Conservation (phyloP, 2,113 vertebrate species). For the Glaucidium brasilianum region DNA sequence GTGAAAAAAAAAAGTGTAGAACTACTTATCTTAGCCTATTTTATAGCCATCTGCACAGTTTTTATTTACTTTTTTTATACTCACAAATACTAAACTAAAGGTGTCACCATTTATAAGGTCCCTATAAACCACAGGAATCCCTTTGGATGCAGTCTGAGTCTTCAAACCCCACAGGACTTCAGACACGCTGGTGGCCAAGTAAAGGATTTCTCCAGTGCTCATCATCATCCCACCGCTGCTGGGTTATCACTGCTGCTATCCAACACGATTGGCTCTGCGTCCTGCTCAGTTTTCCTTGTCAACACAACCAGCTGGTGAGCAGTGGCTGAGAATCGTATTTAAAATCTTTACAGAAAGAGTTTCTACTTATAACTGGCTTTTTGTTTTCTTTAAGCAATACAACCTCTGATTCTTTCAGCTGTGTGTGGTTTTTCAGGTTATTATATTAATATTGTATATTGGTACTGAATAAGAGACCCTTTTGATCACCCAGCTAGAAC, state of each 20-base stretch:
- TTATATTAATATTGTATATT: neutral
- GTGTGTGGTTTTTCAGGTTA: neutral
- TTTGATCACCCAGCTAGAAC: neutral
- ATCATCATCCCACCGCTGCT: neutral
- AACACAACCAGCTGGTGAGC: neutral
- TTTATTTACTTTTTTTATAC: conserved; percentile 43
- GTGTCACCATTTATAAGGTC: neutral
- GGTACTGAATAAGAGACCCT: neutral
- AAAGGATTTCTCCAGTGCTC: neutral
- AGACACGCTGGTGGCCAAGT: neutral
- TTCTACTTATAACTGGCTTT: conserved; percentile 38
- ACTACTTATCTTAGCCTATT: neutral
- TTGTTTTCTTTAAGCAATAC: conserved; percentile 56
- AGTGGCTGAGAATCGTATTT: neutral
- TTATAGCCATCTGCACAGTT: conserved; percentile 38
- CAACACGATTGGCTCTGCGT: neutral
- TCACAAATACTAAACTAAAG: conserved; percentile 13
- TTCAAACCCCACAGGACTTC: conserved; percentile 17
- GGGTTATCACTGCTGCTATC: neutral
- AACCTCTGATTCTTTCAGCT: neutral
- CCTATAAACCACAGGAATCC: conserved; percentile 36
- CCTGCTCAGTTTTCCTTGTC: neutral
- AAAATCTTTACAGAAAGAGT: conserved; percentile 17
- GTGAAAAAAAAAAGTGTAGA: neutral
- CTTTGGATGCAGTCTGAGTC: neutral